A percentile compares a stretch with the other conserved stretches of the same genome.
These are phyloP conservation scores for Autographa gamma DNA, from an alignment of 2,888 invertebrate genomes.

Conservation along the genomic window DNA sequence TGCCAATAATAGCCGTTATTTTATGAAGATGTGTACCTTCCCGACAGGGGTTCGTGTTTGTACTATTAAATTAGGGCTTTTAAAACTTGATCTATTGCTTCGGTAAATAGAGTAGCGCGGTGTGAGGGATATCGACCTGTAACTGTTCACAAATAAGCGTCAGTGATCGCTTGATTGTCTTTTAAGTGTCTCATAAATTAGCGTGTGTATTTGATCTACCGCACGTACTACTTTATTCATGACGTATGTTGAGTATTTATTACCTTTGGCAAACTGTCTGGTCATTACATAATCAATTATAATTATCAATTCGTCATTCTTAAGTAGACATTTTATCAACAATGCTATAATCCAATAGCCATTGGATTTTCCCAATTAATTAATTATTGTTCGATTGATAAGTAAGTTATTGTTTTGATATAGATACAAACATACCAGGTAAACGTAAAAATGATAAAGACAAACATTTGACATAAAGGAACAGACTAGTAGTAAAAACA, in stretches of 20 bases:
- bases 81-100: constrained; percentile 80
- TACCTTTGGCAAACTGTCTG: neutral
- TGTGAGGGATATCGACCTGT: constrained; percentile 37
- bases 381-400: neutral
- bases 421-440: neutral
- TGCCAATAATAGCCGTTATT: constrained; percentile 73
- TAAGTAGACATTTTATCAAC: neutral
- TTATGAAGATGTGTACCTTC: constrained; percentile 79
- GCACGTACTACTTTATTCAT: neutral
- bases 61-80: constrained; percentile 75
- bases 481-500: constrained; percentile 22
- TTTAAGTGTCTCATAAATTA: constrained; percentile 22
- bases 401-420: neutral
- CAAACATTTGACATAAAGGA: constrained; percentile 4
- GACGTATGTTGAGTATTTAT: neutral
- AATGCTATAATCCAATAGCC: neutral
- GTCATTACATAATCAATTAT: neutral
- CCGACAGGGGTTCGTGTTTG: constrained; percentile 78
- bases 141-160: constrained; percentile 35
- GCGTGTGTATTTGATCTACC: neutral
- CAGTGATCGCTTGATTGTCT: constrained; percentile 34
- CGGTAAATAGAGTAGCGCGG: constrained; percentile 59
- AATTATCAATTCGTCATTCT: constrained; percentile 1
- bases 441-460: neutral
- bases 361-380: neutral